Evolutionary conservation across 2,113 vertebrate genomes (phyloP).

Genomic region (Atherinomorus stipes): DNA sequence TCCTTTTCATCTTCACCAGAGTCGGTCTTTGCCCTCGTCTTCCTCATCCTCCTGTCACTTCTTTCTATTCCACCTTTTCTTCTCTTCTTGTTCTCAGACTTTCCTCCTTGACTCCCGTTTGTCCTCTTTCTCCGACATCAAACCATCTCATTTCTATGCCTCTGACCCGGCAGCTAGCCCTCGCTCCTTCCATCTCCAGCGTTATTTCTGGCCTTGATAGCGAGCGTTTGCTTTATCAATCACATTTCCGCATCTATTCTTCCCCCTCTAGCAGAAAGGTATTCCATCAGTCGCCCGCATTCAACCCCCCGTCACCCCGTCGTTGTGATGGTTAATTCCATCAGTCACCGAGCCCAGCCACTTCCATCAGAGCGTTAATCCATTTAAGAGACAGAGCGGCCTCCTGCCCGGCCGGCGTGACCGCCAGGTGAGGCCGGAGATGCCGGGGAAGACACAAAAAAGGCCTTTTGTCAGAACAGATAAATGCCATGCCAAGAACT

Average conservation of each 20-base stretch:
- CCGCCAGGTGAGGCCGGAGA: constrained; percentile 43
- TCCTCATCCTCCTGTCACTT: not conserved
- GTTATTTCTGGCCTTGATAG: constrained; percentile 63
- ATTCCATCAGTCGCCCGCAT: constrained; percentile 72
- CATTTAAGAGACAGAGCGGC: constrained; percentile 64
- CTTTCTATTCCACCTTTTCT: not conserved
- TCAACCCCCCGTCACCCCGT: constrained; percentile 64
- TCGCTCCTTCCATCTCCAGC: constrained; percentile 37
- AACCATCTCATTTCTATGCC: constrained; percentile 33
- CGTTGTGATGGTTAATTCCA: constrained; percentile 74
- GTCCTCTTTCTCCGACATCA: constrained; percentile 1
- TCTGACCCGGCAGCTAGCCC: constrained; percentile 52
- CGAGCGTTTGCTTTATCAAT: constrained; percentile 73
- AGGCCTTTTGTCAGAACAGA: constrained; percentile 41
- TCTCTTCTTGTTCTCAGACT: not conserved
- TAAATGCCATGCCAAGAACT: constrained; percentile 40
- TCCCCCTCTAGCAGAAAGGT: constrained; percentile 55
- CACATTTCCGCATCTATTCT: constrained; percentile 73
- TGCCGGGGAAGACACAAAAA: not conserved
- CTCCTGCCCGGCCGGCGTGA: constrained; percentile 49
- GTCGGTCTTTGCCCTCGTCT: not conserved
- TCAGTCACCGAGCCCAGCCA: constrained; percentile 68
- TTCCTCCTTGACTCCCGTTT: not conserved
- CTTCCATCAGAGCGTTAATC: constrained; percentile 74
- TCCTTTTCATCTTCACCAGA: constrained; percentile 15